phyloP scores from a whole-genome alignment of 2,113 vertebrate genomes.

The Daboia siamensis region DNA sequence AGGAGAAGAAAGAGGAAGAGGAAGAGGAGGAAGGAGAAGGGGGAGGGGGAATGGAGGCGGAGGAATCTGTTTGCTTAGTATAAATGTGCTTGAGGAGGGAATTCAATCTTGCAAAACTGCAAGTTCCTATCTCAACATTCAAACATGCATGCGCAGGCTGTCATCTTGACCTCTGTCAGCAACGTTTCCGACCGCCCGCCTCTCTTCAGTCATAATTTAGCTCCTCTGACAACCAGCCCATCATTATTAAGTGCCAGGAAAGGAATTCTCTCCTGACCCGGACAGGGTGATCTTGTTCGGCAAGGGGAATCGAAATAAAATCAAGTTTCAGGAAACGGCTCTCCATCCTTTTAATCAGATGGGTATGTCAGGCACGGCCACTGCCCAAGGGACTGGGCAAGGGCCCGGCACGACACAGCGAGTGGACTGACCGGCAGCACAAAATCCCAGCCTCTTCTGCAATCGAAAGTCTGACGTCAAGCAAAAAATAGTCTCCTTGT shows the following conservation, averaged over 20 bases:
- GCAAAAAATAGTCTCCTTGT: slow-evolving; percentile 35
- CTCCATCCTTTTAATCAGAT: slow-evolving; percentile 17
- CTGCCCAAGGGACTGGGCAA: neutral
- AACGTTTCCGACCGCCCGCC: neutral
- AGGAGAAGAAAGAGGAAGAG: neutral
- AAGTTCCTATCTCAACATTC: neutral
- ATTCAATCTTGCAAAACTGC: neutral
- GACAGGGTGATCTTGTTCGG: slow-evolving; percentile 21
- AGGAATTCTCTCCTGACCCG: slow-evolving; percentile 33
- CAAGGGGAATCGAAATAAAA: slow-evolving; percentile 22
- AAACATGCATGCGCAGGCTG: neutral
- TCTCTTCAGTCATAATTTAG: slow-evolving; percentile 4
- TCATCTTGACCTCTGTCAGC: neutral
- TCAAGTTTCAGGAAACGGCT: slow-evolving; percentile 17
- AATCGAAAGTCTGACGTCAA: slow-evolving; percentile 42
- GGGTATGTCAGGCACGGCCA: no score
- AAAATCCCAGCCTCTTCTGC: slow-evolving; percentile 31
- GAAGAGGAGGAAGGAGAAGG: neutral
- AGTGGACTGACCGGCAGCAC: slow-evolving; percentile 33
- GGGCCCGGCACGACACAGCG: slow-evolving; percentile 1
- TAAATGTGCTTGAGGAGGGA: neutral
- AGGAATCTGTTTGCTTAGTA: neutral
- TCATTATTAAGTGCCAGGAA: neutral
- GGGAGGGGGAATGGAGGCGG: neutral
- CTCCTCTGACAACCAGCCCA: slow-evolving; percentile 1